Base-by-base conservation (phyloP, 1,140 invertebrate genomes). In the Oscheius sp. region DNA sequence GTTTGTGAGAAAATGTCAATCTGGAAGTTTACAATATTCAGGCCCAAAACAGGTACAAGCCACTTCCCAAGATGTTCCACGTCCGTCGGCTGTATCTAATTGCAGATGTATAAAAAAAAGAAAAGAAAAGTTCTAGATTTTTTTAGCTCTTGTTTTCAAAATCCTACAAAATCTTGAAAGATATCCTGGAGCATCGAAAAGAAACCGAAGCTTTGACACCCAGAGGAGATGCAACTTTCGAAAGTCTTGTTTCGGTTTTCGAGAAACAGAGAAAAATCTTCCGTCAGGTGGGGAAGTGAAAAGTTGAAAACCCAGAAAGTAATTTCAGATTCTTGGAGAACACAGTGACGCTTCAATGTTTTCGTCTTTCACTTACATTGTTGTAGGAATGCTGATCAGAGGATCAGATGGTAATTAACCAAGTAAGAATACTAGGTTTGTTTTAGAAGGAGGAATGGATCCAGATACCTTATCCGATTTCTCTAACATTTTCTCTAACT, bases 351-450 rank as follows among this genome's bases (percentile, higher is more conserved):
- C 55, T n/a, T 73, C 70, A 65, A 65, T 65, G 42, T 73, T 73
- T 36, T 73, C 70, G 36, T 64, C 70, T 2, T 73, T 73, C 32
- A 73, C 70, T 15, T 65, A 73, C 59, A 61, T 73, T 52, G 18
- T 73, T 10, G 49, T 65, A 23, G 70, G 61, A 58, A 73, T 65
- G 61, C 45, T 73, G 13, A 64, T 73, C 34, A 42, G 70, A 23
- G 70, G 70, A 73, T 58, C 42, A 26, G 61, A 64, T 32, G 10
- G 70, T 73, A 2, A 49, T 35, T 71, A 36, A 29, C 4, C 13
- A 28, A 7, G 26, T 69, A 7, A 55, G n/a, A n/a, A n/a, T 55
- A 23, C 4, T 15, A 55, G 7, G 7, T 55, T 13, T 15, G 1
- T 49, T 31, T 65, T 38, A 73, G 61, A 7, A 10, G 62, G 70